Evolutionary conservation across 53 echinoderm and acorn worm species (phyloP).

Genomic region (Crossaster papposus): DNA sequence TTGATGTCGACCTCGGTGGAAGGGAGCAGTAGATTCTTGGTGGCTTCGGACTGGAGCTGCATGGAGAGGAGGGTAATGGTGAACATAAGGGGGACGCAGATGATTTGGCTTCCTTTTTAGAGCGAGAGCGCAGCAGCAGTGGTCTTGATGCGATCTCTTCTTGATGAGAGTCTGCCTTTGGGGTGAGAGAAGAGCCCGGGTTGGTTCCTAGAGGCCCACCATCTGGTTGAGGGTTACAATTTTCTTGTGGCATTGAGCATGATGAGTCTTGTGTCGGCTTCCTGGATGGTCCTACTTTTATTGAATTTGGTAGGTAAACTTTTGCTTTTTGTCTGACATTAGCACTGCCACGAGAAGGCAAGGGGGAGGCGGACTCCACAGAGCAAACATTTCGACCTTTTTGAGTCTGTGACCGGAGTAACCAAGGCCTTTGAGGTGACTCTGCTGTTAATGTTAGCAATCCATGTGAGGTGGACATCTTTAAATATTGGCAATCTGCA

Average conservation of each 20-base stretch:
- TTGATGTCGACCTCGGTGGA: neutral
- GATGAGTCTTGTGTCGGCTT: neutral
- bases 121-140: conserved; percentile 1
- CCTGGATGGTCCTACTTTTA: neutral
- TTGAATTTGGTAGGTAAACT: conserved; percentile 29
- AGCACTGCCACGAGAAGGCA: neutral
- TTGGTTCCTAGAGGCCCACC: neutral
- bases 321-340: neutral
- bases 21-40: conserved; percentile 21
- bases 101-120: neutral
- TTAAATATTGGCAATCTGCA: neutral
- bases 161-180: neutral
- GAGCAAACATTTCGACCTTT: neutral
- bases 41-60: neutral
- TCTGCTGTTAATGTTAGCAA: neutral
- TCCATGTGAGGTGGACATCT: neutral
- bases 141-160: neutral
- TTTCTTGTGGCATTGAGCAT: neutral
- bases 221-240: neutral
- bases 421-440: neutral
- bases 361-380: neutral
- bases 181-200: neutral
- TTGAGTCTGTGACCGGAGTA: neutral
- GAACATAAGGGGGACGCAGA: neutral
- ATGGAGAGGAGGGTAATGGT: neutral